phyloP scores from a whole-genome alignment of 2,797 vertebrate genomes.

The Sebastes ruberrimus region DNA sequence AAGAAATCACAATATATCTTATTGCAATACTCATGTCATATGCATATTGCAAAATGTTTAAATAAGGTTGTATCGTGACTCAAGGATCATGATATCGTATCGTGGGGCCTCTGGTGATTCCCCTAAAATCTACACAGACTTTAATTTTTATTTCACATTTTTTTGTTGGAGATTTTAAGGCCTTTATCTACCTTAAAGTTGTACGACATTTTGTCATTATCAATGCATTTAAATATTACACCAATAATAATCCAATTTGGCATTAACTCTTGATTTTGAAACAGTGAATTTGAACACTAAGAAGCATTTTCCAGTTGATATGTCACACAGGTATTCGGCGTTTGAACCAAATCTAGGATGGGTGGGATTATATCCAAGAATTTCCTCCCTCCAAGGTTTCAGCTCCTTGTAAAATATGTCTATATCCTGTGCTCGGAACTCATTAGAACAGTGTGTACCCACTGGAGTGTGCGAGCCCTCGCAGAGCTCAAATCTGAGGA shows the following conservation, averaged over 20 bases:
- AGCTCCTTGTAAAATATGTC: slow-evolving; percentile 58
- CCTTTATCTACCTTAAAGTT: neutral
- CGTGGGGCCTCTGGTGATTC: too few species aligned
- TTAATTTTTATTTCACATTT: neutral
- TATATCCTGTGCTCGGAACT: slow-evolving; percentile 49
- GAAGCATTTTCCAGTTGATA: neutral
- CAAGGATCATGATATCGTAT: too few species aligned
- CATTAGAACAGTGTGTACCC: slow-evolving; percentile 55
- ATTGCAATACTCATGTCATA: too few species aligned
- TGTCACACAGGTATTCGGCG: slow-evolving; percentile 22
- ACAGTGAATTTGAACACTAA: neutral
- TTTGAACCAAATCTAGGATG: slow-evolving; percentile 9
- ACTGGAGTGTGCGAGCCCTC: slow-evolving; percentile 46
- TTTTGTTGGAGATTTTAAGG: neutral
- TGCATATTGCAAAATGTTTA: too few species aligned
- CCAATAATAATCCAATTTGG: neutral
- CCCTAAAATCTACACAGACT: neutral
- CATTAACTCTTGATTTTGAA: slow-evolving; percentile 6
- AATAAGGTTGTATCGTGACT: too few species aligned
- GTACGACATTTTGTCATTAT: neutral
- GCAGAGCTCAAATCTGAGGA: slow-evolving; percentile 46
- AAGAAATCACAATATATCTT: too few species aligned
- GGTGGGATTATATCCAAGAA: slow-evolving; percentile 35
- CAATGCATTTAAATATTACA: neutral
- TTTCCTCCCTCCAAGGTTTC: slow-evolving; percentile 32